Conservation (phyloP, 1,140 invertebrate species). For the Bemisia tabaci region DNA sequence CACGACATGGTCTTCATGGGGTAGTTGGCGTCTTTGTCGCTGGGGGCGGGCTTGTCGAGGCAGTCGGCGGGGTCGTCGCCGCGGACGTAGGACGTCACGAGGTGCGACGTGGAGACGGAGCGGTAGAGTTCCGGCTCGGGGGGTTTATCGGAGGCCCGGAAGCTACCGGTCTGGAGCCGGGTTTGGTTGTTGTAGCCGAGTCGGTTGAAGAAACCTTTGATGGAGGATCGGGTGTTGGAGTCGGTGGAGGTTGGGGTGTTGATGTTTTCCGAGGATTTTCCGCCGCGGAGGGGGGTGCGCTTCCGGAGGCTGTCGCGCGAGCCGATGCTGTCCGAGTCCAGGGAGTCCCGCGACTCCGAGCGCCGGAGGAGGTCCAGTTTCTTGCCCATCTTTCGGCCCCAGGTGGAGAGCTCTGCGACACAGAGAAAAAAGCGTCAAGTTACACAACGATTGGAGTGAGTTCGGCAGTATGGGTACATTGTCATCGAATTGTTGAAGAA, state of each 20-base stretch:
- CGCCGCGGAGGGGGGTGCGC: constrained; percentile 23
- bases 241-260: constrained; percentile 12
- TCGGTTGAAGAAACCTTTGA: constrained; percentile 56
- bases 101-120: constrained; percentile 58
- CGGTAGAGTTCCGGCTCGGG: constrained; percentile 40
- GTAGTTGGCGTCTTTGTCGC: constrained; percentile 27
- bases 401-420: constrained; percentile 52
- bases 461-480: too few species aligned
- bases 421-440: too few species aligned
- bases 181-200: constrained; percentile 54
- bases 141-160: constrained; percentile 32
- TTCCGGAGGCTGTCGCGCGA: constrained; percentile 27
- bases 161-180: constrained; percentile 10
- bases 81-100: constrained; percentile 52
- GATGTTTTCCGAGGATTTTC: constrained; percentile 27
- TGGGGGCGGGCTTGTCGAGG: constrained; percentile 39
- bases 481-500: too few species aligned
- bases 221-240: constrained; percentile 37
- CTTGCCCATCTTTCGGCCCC: constrained; percentile 62
- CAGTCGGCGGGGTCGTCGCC: constrained; percentile 64
- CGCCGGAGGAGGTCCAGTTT: constrained; percentile 60
- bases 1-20: constrained; percentile 45
- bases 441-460: too few species aligned
- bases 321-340: constrained; percentile 27
- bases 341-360: constrained; percentile 42